A percentile compares a stretch with the other conserved stretches of the same genome.
Evolutionary conservation across 2,113 vertebrate genomes (phyloP).

Genomic region (Sisor rabdophorus): DNA sequence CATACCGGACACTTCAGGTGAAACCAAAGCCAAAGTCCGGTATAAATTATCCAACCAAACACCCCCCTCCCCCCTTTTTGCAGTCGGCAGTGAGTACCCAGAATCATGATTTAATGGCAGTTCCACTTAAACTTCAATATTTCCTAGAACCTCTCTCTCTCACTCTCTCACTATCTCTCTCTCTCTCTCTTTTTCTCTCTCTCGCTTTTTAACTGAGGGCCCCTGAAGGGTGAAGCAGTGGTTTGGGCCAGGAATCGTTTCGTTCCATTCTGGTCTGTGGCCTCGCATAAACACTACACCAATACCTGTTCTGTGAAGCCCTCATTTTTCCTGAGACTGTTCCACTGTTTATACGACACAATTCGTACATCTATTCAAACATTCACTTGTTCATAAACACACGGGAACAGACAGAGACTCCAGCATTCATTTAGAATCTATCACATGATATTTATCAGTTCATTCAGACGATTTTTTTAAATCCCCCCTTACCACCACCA

Average conservation of each 20-base stretch:
- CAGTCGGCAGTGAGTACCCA: slow-evolving; percentile 23
- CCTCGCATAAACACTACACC: slow-evolving; percentile 57
- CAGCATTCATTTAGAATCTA: slow-evolving; percentile 56
- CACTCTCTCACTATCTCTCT: slow-evolving; percentile 11
- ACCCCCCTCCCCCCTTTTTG: slow-evolving; percentile 18
- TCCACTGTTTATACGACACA: slow-evolving; percentile 56
- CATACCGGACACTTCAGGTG: slow-evolving; percentile 41
- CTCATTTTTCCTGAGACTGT: slow-evolving; percentile 49
- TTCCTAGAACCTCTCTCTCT: slow-evolving; percentile 9
- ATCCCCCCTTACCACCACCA: too few species aligned
- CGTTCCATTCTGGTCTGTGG: slow-evolving; percentile 30
- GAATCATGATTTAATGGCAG: slow-evolving; percentile 22
- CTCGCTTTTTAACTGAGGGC: neutral
- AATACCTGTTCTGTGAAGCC: slow-evolving; percentile 54
- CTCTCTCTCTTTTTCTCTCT: slow-evolving; percentile 10
- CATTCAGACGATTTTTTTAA: slow-evolving; percentile 24
- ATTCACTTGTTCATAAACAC: slow-evolving; percentile 59
- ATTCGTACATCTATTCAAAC: slow-evolving; percentile 60
- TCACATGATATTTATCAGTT: slow-evolving; percentile 57
- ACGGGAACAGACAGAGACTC: slow-evolving; percentile 47
- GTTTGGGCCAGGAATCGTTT: slow-evolving; percentile 26
- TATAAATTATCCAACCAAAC: slow-evolving; percentile 45
- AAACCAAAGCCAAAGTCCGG: slow-evolving; percentile 49
- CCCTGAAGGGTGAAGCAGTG: slow-evolving; percentile 33
- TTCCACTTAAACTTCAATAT: slow-evolving; percentile 24